Base-by-base conservation (phyloP, 2,797 vertebrate species). In the Malacoraja senta region DNA sequence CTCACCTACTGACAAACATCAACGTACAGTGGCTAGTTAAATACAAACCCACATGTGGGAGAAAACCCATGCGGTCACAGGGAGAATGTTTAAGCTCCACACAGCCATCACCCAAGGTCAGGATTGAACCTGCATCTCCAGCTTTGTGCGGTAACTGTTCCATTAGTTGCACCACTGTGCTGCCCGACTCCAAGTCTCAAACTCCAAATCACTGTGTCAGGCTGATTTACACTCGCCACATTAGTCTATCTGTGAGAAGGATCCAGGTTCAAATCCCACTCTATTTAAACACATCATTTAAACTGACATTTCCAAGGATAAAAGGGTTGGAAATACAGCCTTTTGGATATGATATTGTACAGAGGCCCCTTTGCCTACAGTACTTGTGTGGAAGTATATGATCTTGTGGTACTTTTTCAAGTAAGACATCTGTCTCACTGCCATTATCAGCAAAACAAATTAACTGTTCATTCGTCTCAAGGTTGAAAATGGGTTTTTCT, bases 391-490 rank as follows among this genome's bases (percentile, higher is more conserved):
- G 32, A 88, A 4, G 84, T 88, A 32, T 19, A 65, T 65, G 84
- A 88, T 88, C 61, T 2, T n/a, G 10, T 68, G 7, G 61, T 17
- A 35, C 17, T 21, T 68, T 68, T 88, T 35, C n/a, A 32, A 65
- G 63, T 17, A 35, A 68, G n/a, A 35, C 58, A 13, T 7, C 15
- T 63, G 19, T 86, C 58, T n/a, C 13, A 17, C n/a, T n/a, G 26
- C 58, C 44, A 83, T 88, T 61, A 88, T 61, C 84, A 35, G n/a
- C n/a, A 35, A 88, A 68, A 86, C 12, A 86, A 29, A 86, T 86
- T 63, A 86, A 86, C 83, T 19, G 26, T 29, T 8, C n/a, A 68
- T 68, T 21, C 17, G 35, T 88, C 84, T 68, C 63, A 63, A 12
- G 1, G 24, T 29, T 84, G 53, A 53, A 26, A 26, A 29, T 15